phyloP scores from a whole-genome alignment of 2,888 invertebrate species.

The Clostera curtula region DNA sequence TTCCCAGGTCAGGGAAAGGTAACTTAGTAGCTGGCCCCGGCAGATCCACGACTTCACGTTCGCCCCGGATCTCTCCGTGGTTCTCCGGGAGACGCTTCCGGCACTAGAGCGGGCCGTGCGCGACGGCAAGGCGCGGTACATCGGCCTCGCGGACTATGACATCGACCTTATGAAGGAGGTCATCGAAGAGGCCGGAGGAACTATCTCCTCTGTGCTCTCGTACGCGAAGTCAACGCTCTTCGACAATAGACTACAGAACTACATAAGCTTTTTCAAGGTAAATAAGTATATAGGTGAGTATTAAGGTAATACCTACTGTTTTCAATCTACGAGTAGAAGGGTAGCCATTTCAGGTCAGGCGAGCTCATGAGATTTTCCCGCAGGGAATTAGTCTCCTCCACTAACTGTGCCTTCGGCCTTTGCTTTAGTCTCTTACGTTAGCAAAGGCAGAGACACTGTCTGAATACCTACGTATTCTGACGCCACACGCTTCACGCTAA shows the following conservation, averaged over 20 bases:
- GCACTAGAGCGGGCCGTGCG: conserved; percentile 83
- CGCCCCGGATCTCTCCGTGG: conserved; percentile 81
- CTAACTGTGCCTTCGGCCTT: no score
- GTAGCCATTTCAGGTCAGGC: no score
- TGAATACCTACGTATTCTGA: no score
- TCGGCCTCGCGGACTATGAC: conserved; percentile 93
- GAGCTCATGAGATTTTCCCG: no score
- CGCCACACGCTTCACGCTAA: no score
- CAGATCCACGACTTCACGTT: conserved; percentile 97
- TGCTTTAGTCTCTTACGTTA: no score
- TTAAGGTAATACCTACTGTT: no score
- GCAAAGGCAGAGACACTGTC: no score
- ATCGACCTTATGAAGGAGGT: conserved; percentile 84
- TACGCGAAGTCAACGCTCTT: conserved; percentile 88
- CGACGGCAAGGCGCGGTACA: conserved; percentile 82
- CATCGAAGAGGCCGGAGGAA: conserved; percentile 77
- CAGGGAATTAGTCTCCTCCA: no score
- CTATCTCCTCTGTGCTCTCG: conserved; percentile 82
- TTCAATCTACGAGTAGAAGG: no score
- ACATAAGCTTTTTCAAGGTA: conserved; percentile 85
- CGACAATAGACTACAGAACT: conserved; percentile 84
- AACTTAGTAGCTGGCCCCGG: conserved; percentile 8
- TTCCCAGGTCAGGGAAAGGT: neutral
- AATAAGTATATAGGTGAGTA: neutral
- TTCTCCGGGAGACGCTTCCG: conserved; percentile 91